These are phyloP conservation scores for Leucophora obtusa DNA, from an alignment of 2,888 invertebrate species.

Conservation along the genomic window DNA sequence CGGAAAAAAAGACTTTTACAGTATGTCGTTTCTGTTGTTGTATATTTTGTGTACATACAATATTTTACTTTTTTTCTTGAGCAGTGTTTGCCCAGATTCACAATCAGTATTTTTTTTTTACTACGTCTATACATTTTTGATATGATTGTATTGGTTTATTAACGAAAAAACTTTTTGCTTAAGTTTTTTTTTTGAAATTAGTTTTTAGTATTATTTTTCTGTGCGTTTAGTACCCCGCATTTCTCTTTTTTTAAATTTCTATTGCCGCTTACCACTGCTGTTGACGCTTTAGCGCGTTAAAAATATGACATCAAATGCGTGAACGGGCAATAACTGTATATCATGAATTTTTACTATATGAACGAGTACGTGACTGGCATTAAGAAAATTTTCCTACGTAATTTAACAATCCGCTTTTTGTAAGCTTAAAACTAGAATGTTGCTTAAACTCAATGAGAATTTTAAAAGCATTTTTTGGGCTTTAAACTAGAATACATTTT, in stretches of 20 bases:
- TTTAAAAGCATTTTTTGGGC: neutral
- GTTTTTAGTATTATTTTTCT: conserved; percentile 9
- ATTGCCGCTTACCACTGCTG: conserved; percentile 7
- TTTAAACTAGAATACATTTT: neutral
- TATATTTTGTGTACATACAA: conserved; percentile 4
- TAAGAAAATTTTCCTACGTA: conserved; percentile 33
- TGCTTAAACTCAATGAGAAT: neutral
- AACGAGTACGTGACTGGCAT: conserved; percentile 53
- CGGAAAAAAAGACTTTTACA: conserved; percentile 21
- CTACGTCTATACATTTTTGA: neutral
- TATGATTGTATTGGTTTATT: neutral
- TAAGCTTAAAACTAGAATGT: neutral
- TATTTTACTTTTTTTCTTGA: neutral
- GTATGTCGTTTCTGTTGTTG: neutral
- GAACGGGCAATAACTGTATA: conserved; percentile 46
- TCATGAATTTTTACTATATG: conserved; percentile 21
- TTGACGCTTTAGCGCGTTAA: conserved; percentile 8
- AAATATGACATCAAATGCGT: conserved; percentile 47
- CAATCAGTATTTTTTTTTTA: conserved; percentile 36
- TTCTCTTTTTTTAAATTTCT: conserved; percentile 41
- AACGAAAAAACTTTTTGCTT: conserved; percentile 14
- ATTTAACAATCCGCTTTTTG: neutral
- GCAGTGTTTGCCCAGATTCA: conserved; percentile 52
- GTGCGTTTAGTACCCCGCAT: conserved; percentile 36
- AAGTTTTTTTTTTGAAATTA: conserved; percentile 20